Base-by-base conservation (phyloP, 2,113 vertebrate genomes). In the Neotoma lepida region DNA sequence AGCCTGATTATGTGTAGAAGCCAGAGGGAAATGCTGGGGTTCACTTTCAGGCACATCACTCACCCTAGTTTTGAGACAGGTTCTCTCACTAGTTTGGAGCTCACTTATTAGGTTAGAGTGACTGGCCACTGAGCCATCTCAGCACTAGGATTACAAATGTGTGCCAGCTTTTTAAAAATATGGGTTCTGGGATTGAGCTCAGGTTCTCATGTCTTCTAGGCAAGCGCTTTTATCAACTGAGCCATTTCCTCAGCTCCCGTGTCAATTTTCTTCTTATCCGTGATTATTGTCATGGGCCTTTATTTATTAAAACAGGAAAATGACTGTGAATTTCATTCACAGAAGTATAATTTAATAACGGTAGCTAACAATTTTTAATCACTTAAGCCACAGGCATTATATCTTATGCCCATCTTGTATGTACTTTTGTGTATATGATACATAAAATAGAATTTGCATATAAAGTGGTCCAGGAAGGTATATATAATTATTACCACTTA, bases 251-350 rank as follows among this genome's bases (percentile, higher is more conserved):
- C 41, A 61, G 26, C 7, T 8, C 17, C 61, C 3, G 4, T 33
- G 64, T 41, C 61, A 85, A 33, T 44, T 64, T 63, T 41, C 26
- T 86, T 87, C 4, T 80, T 89, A 73, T 80, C n/a, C 33, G 76
- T 94, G 28, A 78, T 15, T 74, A 46, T 26, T 70, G 49, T 78
- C 26, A 54, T 4, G 35, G n/a, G n/a, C 54, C 77, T 92, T 90
- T 76, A 28, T 61, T 92, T 73, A 85, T 41, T 28, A 84, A 88
- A 89, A 26, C 41, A 80, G 56, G 54, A 92, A 95, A 81, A 94
- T 12, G 56, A 74, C 46, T 56, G 54, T 87, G 58, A 49, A 46
- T 41, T 35, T 24, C 77, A 86, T 86, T 76, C 61, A 73, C 3
- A 73, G 51, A 88, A 88, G n/a, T 30, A 61, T 0, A 89, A 78